phyloP scores from a whole-genome alignment of 2,888 invertebrate species.

The Heliothis peltigera region DNA sequence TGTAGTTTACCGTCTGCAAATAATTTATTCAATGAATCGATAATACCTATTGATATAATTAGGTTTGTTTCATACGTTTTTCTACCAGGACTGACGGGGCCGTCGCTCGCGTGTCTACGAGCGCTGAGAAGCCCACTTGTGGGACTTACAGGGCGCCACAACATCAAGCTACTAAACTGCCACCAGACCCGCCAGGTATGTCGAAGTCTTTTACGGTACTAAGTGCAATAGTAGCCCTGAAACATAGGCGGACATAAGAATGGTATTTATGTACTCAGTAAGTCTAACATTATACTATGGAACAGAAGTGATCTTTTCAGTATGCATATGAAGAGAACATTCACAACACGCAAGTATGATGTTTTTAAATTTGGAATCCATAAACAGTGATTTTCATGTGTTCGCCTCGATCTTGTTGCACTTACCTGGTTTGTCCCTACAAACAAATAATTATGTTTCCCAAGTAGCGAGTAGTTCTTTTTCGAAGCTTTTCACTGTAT shows the following conservation, averaged over 20 bases:
- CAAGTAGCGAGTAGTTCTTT: slow-evolving; percentile 21
- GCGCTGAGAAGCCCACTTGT: slow-evolving; percentile 81
- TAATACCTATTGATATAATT: background rate
- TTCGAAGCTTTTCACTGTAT: slow-evolving; percentile 18
- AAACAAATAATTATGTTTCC: slow-evolving; percentile 20
- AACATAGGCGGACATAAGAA: no score
- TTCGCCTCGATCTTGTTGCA: background rate
- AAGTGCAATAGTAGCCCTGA: no score
- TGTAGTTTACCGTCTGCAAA: background rate
- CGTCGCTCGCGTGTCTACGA: slow-evolving; percentile 79
- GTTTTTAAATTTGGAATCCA: background rate
- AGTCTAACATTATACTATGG: no score
- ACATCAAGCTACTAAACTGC: slow-evolving; percentile 83
- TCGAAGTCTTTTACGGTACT: no score
- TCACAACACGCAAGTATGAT: no score
- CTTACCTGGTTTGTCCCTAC: slow-evolving; percentile 3
- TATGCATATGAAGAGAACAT: no score
- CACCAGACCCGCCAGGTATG: slow-evolving; percentile 86
- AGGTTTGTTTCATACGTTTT: background rate
- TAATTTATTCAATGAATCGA: no score
- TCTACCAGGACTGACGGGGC: slow-evolving; percentile 77
- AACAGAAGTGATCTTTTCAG: no score
- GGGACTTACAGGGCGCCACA: slow-evolving; percentile 85
- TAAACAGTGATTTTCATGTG: background rate
- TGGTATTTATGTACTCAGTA: no score